Base-by-base conservation (phyloP, 1,140 invertebrate genomes). In the Oncopeltus fasciatus region DNA sequence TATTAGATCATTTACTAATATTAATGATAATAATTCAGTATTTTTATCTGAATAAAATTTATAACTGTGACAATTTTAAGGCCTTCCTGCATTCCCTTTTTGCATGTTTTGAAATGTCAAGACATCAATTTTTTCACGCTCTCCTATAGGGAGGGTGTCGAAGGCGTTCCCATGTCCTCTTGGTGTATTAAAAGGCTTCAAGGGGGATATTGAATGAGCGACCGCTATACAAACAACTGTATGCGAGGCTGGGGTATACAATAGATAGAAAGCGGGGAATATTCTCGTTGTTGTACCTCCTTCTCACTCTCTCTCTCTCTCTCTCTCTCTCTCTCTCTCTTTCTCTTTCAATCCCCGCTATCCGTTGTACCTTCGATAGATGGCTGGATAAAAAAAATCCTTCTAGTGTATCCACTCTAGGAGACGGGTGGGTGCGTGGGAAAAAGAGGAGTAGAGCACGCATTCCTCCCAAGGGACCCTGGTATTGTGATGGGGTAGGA, bases 111-210 rank as follows among this genome's bases (percentile, higher is more conserved):
- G 49, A 27, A 53, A 53, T 24, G 49, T 53, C 49, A 53, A 53
- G 49, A 53, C 49, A 53, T 53, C 49, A 53, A 53, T 53, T 53
- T 53, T 53, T 53, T 53, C 49, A 53, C 49, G 49, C 49, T 53
- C 49, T 53, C 49, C 49, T 53, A 53, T 53, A 53, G 49, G n/a
- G n/a, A n/a, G n/a, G n/a, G 49, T 53, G 49, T 53, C 24, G 12
- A 53, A 53, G 24, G 49, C 20, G 49, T 53, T 53, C 49, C 49
- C 49, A 53, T 53, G 49, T 53, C 49, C 49, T 53, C 49, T 27
- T n/a, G n/a, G n/a, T n/a, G 49, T 53, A 53, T 53, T 53, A 53
- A 24, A 53, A n/a, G n/a, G n/a, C n/a, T n/a, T n/a, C n/a, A n/a
- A n/a, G n/a, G n/a, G 49, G 49, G 49, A 53, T 53, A 53, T 53